Base-by-base conservation (phyloP, 1,140 invertebrate species). In the Saxidomus purpurata region DNA sequence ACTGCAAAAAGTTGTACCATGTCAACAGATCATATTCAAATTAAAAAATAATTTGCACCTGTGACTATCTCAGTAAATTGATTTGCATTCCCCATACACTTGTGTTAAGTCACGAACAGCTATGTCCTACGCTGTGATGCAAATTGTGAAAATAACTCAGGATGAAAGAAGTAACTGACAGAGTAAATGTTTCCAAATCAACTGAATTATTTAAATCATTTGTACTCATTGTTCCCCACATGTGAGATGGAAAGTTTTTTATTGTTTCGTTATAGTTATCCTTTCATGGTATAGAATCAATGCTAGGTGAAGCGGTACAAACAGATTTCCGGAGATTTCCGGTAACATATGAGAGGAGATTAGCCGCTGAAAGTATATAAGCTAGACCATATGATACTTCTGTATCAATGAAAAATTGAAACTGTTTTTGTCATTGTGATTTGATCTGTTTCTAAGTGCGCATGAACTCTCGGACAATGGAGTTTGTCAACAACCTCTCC, bases 261-360 rank as follows among this genome's bases (percentile, higher is more conserved):
- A 28, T 28, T 63, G 22, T 25, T 63, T 63, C 15, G 4, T 25
- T 28, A 28, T 6, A 43, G 22, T n/a, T 63, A 63, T 63, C 59
- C 59, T 63, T 63, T 63, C n/a, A 63, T 63, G 25, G 59, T 63
- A n/a, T 4, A n/a, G n/a, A 22, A 63, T 63, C 59, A 63, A 63
- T 63, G 59, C 3, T 8, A 63, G 59, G 19, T 63, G 25, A 63
- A 4, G 25, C 6, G 28, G 59, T 63, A 28, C 59, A 63, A 11
- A 63, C 1, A 28, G n/a, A 63, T 63, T 28, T 28, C 43, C 43
- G 43, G 43, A 15, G 43, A 43, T n/a, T n/a, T 55, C 15, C 47
- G 47, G 47, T 11, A n/a, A 59, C 15, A 17, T 22, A n/a, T 22
- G 52, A 3, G 4, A 4, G 52, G 4, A 22, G 52, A 59, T 59